Percentiles rank a stretch among this genome's conserved stretches.
Conservation (phyloP, 1,140 invertebrate genomes). For the Cheumatopsyche charites region DNA sequence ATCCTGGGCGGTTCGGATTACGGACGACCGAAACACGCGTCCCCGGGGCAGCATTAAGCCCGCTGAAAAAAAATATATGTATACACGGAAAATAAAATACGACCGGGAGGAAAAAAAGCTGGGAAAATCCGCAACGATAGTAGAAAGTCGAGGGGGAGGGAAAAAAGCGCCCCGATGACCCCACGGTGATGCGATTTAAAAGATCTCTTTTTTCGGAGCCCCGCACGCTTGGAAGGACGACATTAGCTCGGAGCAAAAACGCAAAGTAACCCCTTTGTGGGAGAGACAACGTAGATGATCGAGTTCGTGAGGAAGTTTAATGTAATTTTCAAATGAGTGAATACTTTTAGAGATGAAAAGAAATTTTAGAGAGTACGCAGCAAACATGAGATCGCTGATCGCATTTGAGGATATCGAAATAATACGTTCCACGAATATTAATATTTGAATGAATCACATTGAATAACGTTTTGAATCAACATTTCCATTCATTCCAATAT, state of each 20-base stretch:
- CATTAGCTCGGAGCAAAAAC: constrained; percentile 1
- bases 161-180: constrained; percentile 4
- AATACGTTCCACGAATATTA: too few relatives aligned
- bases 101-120: too few relatives aligned
- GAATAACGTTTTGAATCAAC: too few relatives aligned
- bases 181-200: constrained; percentile 16
- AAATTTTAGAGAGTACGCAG: too few relatives aligned
- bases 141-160: background rate
- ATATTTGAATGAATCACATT: too few relatives aligned
- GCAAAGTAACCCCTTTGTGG: constrained; percentile 11
- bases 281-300: background rate
- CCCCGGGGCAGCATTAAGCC: constrained; percentile 11
- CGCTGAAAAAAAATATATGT: constrained; percentile 6
- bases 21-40: constrained; percentile 12
- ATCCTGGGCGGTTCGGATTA: background rate
- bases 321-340: too few relatives aligned
- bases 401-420: too few relatives aligned
- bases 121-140: background rate
- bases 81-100: background rate
- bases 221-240: background rate
- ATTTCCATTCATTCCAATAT: too few relatives aligned
- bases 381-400: too few relatives aligned
- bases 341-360: too few relatives aligned
- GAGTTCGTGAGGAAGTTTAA: too few relatives aligned
- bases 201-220: background rate